Base-by-base conservation (phyloP, 2,888 invertebrate species). In the Acanthosepion lycidas region DNA sequence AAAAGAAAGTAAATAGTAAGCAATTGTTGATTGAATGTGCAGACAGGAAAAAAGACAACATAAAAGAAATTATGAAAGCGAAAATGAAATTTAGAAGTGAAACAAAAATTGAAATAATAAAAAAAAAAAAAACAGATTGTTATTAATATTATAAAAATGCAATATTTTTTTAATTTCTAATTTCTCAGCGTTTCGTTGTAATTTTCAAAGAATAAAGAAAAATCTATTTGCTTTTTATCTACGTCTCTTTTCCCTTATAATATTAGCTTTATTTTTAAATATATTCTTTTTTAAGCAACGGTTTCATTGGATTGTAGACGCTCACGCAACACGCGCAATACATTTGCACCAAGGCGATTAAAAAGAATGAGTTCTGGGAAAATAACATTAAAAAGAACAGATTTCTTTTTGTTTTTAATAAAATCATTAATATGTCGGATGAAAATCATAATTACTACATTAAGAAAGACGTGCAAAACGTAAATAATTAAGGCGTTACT, bases 151-250 rank as follows among this genome's bases (percentile, higher is more conserved):
- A 78, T 78, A n/a, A 78, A 78, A 78, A 78, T 59, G 78, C n/a
- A 78, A 78, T 78, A 78, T 33, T 8, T n/a, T n/a, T n/a, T n/a
- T n/a, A 33, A 78, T n/a, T 78, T 33, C 9, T 78, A 78, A 78
- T 78, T 78, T 78, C n/a, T n/a, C 1, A 12, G n/a, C 78, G 78
- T 15, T 33, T 33, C 78, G n/a, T 18, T 33, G 33, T n/a, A 78
- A n/a, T 78, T 78, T 78, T 78, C n/a, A n/a, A n/a, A 78, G 78
- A 78, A 78, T 78, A n/a, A 78, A 33, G 78, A 78, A 78, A 78
- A 78, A 78, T 78, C 78, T 33, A 78, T 78, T 78, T n/a, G 2
- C 9, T 78, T 33, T 78, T 78, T n/a, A 33, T 15, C 15, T 78
- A 78, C 6, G 8, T 15, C 33, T 23, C 26, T 64, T 28, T 9